Evolutionary conservation across 2,888 invertebrate genomes (phyloP), one percentile per base, ranked within the genome.

Genomic region (Acronicta alni): DNA sequence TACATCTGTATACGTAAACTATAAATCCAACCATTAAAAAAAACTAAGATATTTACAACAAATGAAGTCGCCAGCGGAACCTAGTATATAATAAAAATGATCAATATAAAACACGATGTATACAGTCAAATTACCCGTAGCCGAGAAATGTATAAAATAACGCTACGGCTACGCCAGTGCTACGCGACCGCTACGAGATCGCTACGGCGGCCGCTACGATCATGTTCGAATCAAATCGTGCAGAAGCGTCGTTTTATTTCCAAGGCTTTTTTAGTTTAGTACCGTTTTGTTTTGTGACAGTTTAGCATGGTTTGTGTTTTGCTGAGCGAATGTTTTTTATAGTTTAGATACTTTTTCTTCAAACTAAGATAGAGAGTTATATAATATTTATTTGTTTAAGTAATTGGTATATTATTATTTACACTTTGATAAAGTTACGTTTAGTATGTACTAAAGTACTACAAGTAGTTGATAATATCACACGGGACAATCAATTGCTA

Each of bases 201-300:
- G 64, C 73, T 72, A 73, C 72, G 72, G 45, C 56, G 16, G 30
- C 14, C 32, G 61, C 71, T 74, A 66, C 71, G 42, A 52, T 51
- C 32, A 18, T 37, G 38, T 57, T 49, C 14, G 39, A 45, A 59
- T 48, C 41, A 26, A 45, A 23, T 52, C 45, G 41, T 38, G 57
- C 60, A 38, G 59, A 45, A 59, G 17, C 4, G 0, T 61, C 43
- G 15, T 30, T 44, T 57, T 54, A 51, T 57, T 46, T 56, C 15
- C 8, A 38, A 37, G 17, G 30, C 54, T 57, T 55, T 60, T n/a
- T 49, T 39, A 23, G 6, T 30, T 66, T 46, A 16, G 16, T 43
- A 39, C 23, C 48, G 43, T 42, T 23, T 23, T 23, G 23, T 43
- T 30, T 15, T 15, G 30, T 16, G 8, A 37, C 15, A 52, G 17